Conservation (phyloP, 1,140 invertebrate genomes). For the Aplysia californica region DNA sequence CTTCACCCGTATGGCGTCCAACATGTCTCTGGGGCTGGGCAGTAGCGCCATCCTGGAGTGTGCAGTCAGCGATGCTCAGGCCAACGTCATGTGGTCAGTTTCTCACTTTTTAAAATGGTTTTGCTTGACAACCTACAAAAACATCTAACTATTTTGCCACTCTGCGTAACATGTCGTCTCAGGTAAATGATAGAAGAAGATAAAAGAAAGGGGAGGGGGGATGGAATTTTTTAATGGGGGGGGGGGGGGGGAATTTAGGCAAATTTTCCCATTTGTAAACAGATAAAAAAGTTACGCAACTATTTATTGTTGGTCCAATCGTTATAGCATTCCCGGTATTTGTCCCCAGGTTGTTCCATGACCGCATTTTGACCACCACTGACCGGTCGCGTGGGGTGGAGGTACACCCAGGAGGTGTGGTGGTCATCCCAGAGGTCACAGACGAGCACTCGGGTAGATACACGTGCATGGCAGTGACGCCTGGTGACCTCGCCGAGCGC, state of each 20-base stretch:
- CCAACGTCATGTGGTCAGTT: slow-evolving; percentile 34
- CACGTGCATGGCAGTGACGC: slow-evolving; percentile 37
- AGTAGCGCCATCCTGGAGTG: slow-evolving; percentile 35
- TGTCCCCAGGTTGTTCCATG: slow-evolving; percentile 39
- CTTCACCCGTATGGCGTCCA: slow-evolving; percentile 36
- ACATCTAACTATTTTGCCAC: background rate
- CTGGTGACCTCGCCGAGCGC: slow-evolving; percentile 27
- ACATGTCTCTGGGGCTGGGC: slow-evolving; percentile 32
- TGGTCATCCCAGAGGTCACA: slow-evolving; percentile 34
- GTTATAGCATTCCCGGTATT: no score
- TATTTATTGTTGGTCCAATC: no score
- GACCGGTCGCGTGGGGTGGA: slow-evolving; percentile 34
- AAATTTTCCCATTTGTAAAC: no score
- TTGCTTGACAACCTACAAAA: no score
- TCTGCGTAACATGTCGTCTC: no score
- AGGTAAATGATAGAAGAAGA: no score
- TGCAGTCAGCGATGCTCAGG: slow-evolving; percentile 28
- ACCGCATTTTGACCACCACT: slow-evolving; percentile 31
- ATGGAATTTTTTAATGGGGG: no score
- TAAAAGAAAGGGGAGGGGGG: no score
- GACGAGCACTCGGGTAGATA: slow-evolving; percentile 39
- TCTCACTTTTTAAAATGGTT: background rate
- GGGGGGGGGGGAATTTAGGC: no score
- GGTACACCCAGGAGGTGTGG: slow-evolving; percentile 40
- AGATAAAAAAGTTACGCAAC: no score